A percentile compares a stretch with the other conserved stretches of the same genome.
Conservation (phyloP, 2,113 vertebrate species). For the Seriola rivoliana region DNA sequence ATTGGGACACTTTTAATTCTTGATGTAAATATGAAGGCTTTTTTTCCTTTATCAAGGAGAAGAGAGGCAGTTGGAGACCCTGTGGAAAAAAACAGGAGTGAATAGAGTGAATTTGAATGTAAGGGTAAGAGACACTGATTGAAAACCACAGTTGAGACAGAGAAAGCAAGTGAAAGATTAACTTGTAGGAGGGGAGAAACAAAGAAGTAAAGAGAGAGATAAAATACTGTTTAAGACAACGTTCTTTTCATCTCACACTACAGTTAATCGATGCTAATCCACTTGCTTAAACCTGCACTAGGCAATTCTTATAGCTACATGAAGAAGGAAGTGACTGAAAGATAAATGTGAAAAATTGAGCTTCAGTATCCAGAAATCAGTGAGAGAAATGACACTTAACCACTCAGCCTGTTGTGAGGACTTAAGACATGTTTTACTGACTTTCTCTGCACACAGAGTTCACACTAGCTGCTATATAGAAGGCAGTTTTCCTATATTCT, state of each 20-base stretch:
- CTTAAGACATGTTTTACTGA: background rate
- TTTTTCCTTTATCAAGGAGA: slow-evolving; percentile 14
- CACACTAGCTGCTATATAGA: background rate
- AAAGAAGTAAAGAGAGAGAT: background rate
- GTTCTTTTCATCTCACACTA: background rate
- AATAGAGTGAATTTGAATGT: background rate
- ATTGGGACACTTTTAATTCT: slow-evolving; percentile 2
- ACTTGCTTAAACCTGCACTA: background rate
- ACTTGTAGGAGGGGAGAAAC: slow-evolving; percentile 1
- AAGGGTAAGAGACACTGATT: background rate
- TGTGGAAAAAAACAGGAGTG: background rate
- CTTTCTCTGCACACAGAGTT: background rate
- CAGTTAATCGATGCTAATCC: background rate
- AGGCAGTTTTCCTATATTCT: no score
- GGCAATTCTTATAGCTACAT: background rate
- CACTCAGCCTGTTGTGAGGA: background rate
- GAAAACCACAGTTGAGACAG: background rate
- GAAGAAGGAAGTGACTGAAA: background rate
- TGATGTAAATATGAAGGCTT: background rate
- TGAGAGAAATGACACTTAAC: background rate
- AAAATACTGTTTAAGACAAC: background rate
- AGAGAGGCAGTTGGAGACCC: background rate
- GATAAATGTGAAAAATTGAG: background rate
- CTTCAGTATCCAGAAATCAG: background rate
- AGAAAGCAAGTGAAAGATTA: background rate